Evolutionary conservation across 2,113 vertebrate species (phyloP).

Genomic region (Neolamprologus ventralis): DNA sequence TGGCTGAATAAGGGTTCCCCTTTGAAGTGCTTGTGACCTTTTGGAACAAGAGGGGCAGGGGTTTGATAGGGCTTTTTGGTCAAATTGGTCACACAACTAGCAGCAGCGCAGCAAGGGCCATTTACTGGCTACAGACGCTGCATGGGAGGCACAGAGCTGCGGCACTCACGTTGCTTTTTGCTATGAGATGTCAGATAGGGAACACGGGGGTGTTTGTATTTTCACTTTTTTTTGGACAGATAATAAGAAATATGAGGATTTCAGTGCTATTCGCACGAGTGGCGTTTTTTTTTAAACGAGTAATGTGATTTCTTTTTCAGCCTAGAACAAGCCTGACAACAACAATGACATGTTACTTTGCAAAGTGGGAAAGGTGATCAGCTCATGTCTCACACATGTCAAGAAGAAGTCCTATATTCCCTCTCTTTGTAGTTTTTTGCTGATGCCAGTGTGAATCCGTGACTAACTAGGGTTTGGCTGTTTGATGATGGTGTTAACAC

Average conservation of each 20-base stretch:
- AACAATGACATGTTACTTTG: background rate
- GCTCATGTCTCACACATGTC: background rate
- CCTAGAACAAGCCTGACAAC: background rate
- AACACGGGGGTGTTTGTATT: background rate
- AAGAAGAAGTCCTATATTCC: background rate
- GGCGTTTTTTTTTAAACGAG: background rate
- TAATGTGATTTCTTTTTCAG: background rate
- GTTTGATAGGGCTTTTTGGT: conserved; percentile 17
- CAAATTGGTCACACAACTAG: conserved; percentile 26
- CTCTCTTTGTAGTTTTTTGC: background rate
- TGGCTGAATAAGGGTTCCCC: background rate
- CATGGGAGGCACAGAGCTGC: background rate
- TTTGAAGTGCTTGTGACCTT: conserved; percentile 51
- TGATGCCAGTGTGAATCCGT: background rate
- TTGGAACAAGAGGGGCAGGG: conserved; percentile 25
- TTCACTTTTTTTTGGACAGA: background rate
- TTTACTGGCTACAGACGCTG: conserved; percentile 4
- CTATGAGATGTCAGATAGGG: background rate
- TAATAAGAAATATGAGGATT: background rate
- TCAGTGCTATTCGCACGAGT: background rate
- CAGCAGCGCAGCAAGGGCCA: conserved; percentile 16
- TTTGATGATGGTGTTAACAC: background rate
- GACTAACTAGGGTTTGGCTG: background rate
- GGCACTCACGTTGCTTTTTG: background rate
- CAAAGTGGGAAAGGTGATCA: background rate